A percentile compares a stretch with the other conserved stretches of the same genome.
Conservation (phyloP, 2,888 invertebrate species). For the Noctua janthina region DNA sequence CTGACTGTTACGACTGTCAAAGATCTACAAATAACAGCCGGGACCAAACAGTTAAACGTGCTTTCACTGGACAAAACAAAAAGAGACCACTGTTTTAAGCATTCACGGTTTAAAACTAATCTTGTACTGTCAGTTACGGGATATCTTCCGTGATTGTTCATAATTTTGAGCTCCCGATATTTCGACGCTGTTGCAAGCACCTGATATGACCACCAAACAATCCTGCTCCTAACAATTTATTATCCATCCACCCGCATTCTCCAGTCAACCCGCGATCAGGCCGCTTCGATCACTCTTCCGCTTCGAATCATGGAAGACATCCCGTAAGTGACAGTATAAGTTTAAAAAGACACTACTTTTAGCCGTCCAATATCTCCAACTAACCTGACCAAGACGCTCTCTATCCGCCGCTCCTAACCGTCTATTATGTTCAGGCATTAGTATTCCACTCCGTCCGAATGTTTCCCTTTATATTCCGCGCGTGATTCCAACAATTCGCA, state of each 20-base stretch:
- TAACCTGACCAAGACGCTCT: not conserved
- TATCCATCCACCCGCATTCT: too few relatives aligned
- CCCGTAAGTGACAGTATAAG: too few relatives aligned
- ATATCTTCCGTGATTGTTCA: too few relatives aligned
- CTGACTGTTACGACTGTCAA: not conserved
- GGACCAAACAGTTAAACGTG: not conserved
- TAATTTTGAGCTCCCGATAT: too few relatives aligned
- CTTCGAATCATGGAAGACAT: too few relatives aligned
- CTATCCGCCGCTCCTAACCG: slow-evolving; percentile 52
- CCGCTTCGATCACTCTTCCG: too few relatives aligned
- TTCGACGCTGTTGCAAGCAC: too few relatives aligned
- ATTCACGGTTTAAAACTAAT: too few relatives aligned
- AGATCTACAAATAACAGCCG: not conserved
- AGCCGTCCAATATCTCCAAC: not conserved
- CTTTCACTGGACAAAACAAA: not conserved
- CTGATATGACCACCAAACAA: too few relatives aligned
- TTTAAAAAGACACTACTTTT: not conserved
- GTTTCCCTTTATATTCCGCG: slow-evolving; percentile 70
- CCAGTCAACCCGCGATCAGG: too few relatives aligned
- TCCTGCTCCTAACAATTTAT: too few relatives aligned
- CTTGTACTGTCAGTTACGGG: too few relatives aligned
- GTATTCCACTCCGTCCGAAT: slow-evolving; percentile 68
- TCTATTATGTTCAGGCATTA: slow-evolving; percentile 69
- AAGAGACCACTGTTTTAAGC: not conserved
- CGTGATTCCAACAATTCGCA: slow-evolving; percentile 68